A percentile compares a stretch with the other conserved stretches of the same genome.
phyloP scores from a whole-genome alignment of 2,797 vertebrate genomes.

The Enteromius anoplus region DNA sequence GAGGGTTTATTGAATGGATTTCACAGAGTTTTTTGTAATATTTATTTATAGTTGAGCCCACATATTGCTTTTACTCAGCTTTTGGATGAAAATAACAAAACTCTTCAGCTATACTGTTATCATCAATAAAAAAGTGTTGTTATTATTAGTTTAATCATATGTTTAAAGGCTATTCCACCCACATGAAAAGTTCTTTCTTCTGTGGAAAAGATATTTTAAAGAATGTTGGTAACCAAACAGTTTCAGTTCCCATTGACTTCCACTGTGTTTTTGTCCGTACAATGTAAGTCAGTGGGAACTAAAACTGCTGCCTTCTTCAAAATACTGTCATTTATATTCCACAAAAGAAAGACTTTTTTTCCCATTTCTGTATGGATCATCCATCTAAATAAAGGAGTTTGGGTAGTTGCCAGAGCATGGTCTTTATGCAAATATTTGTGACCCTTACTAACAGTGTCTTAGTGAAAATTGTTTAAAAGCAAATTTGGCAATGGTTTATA shows the following conservation, averaged over 20 bases:
- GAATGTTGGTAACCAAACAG: neutral
- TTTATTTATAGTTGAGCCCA: slow-evolving; percentile 13
- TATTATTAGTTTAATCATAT: neutral
- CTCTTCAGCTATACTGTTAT: neutral
- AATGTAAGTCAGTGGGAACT: neutral
- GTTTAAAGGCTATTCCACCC: neutral
- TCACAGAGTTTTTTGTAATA: neutral
- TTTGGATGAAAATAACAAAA: neutral
- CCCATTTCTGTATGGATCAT: neutral
- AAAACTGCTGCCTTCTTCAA: neutral
- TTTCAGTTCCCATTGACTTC: neutral
- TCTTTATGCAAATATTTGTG: neutral
- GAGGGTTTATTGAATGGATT: neutral
- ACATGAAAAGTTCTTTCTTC: neutral
- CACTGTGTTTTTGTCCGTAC: neutral
- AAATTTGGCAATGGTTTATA: neutral
- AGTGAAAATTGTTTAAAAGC: neutral
- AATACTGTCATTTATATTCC: neutral
- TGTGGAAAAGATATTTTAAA: neutral
- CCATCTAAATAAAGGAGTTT: neutral
- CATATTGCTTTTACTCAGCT: neutral
- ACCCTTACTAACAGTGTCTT: neutral
- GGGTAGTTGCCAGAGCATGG: neutral
- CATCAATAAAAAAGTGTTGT: neutral
- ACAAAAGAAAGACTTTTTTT: neutral